A percentile compares a stretch with the other conserved stretches of the same genome.
Conservation (phyloP, 2,797 vertebrate genomes). For the Gobio occitaniae region DNA sequence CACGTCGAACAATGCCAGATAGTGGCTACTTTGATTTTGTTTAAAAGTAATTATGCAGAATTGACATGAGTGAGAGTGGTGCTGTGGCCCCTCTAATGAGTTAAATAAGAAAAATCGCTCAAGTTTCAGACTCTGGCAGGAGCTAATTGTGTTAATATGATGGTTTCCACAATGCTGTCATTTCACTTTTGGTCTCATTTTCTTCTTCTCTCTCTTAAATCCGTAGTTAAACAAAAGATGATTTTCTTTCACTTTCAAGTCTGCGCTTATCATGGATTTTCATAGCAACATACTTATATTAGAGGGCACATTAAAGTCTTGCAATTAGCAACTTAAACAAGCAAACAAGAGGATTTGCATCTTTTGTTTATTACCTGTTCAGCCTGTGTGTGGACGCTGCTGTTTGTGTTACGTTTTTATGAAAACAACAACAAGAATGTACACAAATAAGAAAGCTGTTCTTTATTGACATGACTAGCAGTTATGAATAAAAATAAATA, state of each 20-base stretch:
- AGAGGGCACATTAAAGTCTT: constrained; percentile 47
- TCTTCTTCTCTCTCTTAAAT: constrained; percentile 33
- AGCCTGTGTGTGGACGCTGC: background rate
- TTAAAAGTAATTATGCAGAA: constrained; percentile 85
- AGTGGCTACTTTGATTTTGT: constrained; percentile 82
- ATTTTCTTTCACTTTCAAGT: constrained; percentile 54
- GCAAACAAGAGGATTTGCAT: constrained; percentile 44
- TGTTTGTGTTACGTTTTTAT: background rate
- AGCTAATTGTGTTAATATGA: constrained; percentile 82
- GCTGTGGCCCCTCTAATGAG: constrained; percentile 82
- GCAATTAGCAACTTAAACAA: constrained; percentile 36
- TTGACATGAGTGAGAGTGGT: constrained; percentile 84
- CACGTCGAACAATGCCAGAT: constrained; percentile 79
- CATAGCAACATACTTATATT: constrained; percentile 42
- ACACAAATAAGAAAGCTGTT: background rate
- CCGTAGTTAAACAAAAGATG: constrained; percentile 8
- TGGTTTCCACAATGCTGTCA: constrained; percentile 76
- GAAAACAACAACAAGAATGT: constrained; percentile 1
- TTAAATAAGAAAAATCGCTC: constrained; percentile 86
- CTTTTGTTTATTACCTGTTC: constrained; percentile 22
- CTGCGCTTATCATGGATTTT: constrained; percentile 56
- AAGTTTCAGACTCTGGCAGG: constrained; percentile 80
- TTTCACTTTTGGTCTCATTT: constrained; percentile 70
- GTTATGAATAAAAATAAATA: background rate
- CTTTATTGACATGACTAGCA: background rate